A percentile compares a stretch with the other conserved stretches of the same genome.
These are phyloP conservation scores for Charina bottae DNA, from an alignment of 2,113 vertebrate genomes.

Conservation along the genomic window DNA sequence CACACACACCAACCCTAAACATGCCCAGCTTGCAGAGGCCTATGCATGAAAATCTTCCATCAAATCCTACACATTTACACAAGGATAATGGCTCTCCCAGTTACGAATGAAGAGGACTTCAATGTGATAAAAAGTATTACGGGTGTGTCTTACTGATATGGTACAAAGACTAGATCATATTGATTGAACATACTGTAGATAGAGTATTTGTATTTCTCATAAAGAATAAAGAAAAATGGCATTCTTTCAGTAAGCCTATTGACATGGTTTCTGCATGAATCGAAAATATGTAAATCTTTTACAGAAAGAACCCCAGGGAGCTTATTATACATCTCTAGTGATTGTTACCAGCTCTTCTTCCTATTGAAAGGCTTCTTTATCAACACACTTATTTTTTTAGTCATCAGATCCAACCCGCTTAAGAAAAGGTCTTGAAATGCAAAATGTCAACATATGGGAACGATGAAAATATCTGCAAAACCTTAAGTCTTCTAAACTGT, in stretches of 20 bases:
- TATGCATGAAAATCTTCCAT: not conserved
- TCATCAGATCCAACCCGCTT: not conserved
- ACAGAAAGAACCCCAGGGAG: not conserved
- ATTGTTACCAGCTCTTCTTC: conserved; percentile 8
- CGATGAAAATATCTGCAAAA: conserved; percentile 8
- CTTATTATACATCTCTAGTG: not conserved
- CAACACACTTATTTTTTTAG: conserved; percentile 21
- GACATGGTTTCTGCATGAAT: conserved; percentile 1
- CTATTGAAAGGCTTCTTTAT: not conserved
- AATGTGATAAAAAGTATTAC: not conserved
- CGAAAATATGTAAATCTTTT: not conserved
- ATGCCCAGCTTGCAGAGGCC: not conserved
- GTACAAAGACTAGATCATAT: not conserved
- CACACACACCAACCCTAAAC: not conserved
- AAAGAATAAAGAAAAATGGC: not conserved
- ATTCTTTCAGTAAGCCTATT: not conserved
- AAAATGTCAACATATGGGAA: not conserved
- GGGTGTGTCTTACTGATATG: not conserved
- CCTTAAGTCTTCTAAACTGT: not conserved
- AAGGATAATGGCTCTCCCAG: not conserved
- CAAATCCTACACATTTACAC: not conserved
- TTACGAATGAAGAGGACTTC: not conserved
- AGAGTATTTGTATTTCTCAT: not conserved
- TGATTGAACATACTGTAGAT: not conserved
- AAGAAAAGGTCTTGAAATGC: conserved; percentile 11